A percentile compares a stretch with the other conserved stretches of the same genome.
These are phyloP conservation scores for Anhinga rufa DNA, from an alignment of 2,113 vertebrate species.

Conservation along the genomic window DNA sequence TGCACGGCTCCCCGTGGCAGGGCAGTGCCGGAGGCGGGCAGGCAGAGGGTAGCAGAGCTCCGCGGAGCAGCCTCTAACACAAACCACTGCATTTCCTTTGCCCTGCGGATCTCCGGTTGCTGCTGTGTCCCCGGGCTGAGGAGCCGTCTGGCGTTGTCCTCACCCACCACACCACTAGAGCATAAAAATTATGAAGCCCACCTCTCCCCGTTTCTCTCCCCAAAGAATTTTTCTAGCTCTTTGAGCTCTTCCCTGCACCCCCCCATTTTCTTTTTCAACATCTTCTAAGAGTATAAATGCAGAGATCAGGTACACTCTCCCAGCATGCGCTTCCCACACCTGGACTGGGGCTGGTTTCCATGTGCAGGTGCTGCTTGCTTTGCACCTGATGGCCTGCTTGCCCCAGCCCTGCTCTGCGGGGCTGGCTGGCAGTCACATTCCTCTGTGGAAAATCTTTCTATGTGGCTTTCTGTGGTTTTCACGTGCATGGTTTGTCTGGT, in stretches of 20 bases:
- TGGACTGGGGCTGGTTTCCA: not conserved
- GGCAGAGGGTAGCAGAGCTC: constrained; percentile 23
- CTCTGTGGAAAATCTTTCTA: not conserved
- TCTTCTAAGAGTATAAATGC: not conserved
- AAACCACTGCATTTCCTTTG: not conserved
- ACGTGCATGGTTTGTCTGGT: not conserved
- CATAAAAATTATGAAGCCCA: not conserved
- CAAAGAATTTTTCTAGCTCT: not conserved
- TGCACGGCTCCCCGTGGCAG: accelerated
- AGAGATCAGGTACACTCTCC: not conserved
- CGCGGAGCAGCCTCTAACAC: not conserved
- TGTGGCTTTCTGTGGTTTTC: not conserved
- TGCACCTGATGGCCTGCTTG: accelerated
- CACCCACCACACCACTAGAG: not conserved
- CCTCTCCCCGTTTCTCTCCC: not conserved
- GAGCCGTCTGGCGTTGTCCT: not conserved
- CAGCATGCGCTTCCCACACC: accelerated
- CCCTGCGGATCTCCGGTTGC: accelerated
- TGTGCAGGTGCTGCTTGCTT: not conserved
- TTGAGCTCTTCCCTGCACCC: not conserved
- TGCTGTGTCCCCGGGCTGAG: not conserved
- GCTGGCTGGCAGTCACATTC: not conserved
- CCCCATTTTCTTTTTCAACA: not conserved
- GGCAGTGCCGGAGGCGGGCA: accelerated
- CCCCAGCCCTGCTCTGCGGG: not conserved